A percentile compares a stretch with the other conserved stretches of the same genome.
These are phyloP conservation scores for Nyctibius grandis DNA, from an alignment of 2,797 vertebrate genomes.

Conservation along the genomic window DNA sequence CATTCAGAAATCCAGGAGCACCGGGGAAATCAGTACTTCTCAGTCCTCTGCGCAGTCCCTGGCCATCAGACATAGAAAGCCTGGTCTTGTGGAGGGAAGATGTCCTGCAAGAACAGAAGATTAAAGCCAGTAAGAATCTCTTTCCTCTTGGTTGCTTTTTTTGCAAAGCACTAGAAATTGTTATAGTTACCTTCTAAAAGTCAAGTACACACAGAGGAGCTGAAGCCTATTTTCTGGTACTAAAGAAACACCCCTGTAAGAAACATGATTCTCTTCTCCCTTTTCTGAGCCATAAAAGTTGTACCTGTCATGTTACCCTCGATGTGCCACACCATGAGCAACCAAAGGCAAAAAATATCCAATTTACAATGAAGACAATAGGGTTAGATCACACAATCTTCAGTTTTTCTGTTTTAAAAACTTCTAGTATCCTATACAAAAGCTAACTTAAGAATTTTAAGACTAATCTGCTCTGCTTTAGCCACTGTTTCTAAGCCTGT, in stretches of 20 bases:
- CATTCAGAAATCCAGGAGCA: not conserved
- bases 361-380: too few species aligned
- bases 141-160: not conserved
- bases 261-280: accelerated
- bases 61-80: not conserved
- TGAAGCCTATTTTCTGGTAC: not conserved
- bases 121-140: not conserved
- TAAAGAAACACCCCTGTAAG: not conserved
- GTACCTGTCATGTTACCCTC: accelerated
- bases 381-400: not conserved
- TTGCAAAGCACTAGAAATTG: not conserved
- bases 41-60: accelerated
- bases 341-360: not conserved
- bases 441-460: not conserved
- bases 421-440: not conserved
- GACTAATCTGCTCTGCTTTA: not conserved
- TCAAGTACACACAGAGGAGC: not conserved
- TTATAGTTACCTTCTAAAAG: not conserved
- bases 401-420: not conserved
- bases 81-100: not conserved
- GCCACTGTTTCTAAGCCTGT: not conserved
- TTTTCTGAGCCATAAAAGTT: not conserved
- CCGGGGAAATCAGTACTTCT: not conserved
- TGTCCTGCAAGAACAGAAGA: not conserved
- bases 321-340: not conserved